phyloP scores from a whole-genome alignment of 2,888 invertebrate species.

The Parnassius mnemosyne region DNA sequence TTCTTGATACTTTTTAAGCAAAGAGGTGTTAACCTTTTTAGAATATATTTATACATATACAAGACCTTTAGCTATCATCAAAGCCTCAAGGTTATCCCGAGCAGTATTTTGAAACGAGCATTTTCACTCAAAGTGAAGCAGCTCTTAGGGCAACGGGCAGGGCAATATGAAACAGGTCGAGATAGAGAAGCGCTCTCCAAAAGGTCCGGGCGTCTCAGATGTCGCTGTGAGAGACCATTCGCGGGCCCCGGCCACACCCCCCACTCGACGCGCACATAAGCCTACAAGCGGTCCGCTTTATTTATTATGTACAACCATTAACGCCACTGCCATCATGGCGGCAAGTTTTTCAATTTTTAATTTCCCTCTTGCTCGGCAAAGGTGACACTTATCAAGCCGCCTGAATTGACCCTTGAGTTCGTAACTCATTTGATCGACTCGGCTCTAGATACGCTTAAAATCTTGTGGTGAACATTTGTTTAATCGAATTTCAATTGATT shows the following conservation, averaged over 20 bases:
- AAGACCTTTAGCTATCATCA: slow-evolving; percentile 25
- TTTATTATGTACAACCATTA: slow-evolving; percentile 80
- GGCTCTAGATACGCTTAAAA: slow-evolving; percentile 10
- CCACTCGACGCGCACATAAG: slow-evolving; percentile 78
- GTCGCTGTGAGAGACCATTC: slow-evolving; percentile 77
- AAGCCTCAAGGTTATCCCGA: slow-evolving; percentile 37
- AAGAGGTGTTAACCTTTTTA: too few relatives aligned
- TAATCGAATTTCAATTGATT: slow-evolving; percentile 31
- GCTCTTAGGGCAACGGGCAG: slow-evolving; percentile 66
- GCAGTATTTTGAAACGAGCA: slow-evolving; percentile 54
- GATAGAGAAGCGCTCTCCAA: slow-evolving; percentile 70
- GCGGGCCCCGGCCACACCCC: slow-evolving; percentile 76
- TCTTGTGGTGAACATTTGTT: slow-evolving; percentile 27
- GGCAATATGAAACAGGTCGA: slow-evolving; percentile 78
- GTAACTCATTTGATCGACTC: slow-evolving; percentile 49
- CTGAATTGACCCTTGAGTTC: slow-evolving; percentile 69
- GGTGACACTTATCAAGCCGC: slow-evolving; percentile 61
- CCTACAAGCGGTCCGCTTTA: slow-evolving; percentile 74
- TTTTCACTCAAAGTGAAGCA: slow-evolving; percentile 77
- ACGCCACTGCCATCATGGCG: slow-evolving; percentile 77
- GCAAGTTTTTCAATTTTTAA: slow-evolving; percentile 78
- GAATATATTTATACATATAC: too few relatives aligned
- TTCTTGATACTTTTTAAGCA: too few relatives aligned
- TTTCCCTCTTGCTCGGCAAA: slow-evolving; percentile 66
- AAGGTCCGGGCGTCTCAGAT: slow-evolving; percentile 76